phyloP scores from a whole-genome alignment of 2,113 vertebrate genomes.

The Phylloscopus trochiloides region DNA sequence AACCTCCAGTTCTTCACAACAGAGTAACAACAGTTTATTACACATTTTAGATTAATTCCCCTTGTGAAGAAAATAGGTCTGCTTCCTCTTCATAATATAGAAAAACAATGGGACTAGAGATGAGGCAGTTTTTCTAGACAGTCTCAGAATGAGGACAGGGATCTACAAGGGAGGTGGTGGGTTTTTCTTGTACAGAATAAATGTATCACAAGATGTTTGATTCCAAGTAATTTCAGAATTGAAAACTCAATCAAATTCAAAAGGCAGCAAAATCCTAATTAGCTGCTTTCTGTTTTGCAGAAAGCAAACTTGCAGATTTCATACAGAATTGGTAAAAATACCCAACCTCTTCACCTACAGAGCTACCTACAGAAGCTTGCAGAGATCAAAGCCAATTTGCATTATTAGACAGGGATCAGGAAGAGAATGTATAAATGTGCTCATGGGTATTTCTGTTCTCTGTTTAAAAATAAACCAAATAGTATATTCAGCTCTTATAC shows the following conservation, averaged over 20 bases:
- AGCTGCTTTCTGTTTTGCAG: not conserved
- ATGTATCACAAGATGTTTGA: not conserved
- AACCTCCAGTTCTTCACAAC: not conserved
- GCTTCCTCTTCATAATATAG: not conserved
- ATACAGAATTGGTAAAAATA: not conserved
- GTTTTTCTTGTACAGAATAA: not conserved
- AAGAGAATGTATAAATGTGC: not conserved
- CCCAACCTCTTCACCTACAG: not conserved
- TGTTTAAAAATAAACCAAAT: not conserved
- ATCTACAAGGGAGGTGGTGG: not conserved
- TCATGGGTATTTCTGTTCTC: not conserved
- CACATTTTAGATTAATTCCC: not conserved
- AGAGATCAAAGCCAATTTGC: not conserved
- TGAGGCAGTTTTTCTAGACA: not conserved
- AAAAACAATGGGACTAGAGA: not conserved
- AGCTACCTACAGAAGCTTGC: not conserved
- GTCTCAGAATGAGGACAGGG: not conserved
- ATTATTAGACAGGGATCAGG: not conserved
- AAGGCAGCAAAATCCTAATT: not conserved
- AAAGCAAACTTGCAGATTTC: not conserved
- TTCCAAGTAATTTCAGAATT: not conserved
- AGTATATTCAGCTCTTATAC: not conserved
- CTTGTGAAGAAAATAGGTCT: not conserved
- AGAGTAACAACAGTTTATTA: not conserved
- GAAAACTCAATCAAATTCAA: not conserved